Base-by-base conservation (phyloP, 2,113 vertebrate species). In the Osmerus mordax region DNA sequence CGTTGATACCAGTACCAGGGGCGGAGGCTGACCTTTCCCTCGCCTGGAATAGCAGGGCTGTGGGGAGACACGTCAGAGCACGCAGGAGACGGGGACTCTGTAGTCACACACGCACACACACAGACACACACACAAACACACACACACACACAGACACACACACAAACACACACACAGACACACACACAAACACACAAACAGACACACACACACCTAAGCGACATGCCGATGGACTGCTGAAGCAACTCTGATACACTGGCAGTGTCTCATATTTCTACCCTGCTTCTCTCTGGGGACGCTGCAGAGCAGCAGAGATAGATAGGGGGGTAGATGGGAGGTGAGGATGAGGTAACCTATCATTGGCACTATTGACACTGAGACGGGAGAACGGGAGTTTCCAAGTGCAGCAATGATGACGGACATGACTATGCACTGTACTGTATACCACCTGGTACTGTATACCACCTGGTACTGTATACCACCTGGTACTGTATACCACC, bases 21-120 rank as follows among this genome's bases (percentile, higher is more conserved):
- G 72, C 47, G 55, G 66, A 59, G 69, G 63, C 25, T 80, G 79
- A 86, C 81, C 84, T 86, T 83, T 85, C 61, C 32, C 28, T 65
- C 73, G 19, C 78, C 70, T 58, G 81, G 81, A 88, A 87, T 84
- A 88, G 86, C 70, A 80, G 71, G 65, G 71, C 87, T 79, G 55
- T 76, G 61, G 72, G 78, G 72, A 77, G 79, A 78, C 72, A 32
- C 78, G 72, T 73, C 72, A 72, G 68, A 82, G 76, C 68, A 81
- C 74, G 77, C 72, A 9, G 53, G 66, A 51, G 76, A 52, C 62
- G 47, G 65, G 75, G 83, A 83, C 80, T 74, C 76, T 4, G 8
- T 59, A 73, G 84, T 23, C 47, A 67, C 11, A 7, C 29, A 29
- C 15, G 29, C 74, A 54, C 54, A 51, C 47, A 69, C 60, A 65